Evolutionary conservation across 2,888 invertebrate species (phyloP), one percentile per base, ranked within the genome.

Genomic region (Villa cingulata): DNA sequence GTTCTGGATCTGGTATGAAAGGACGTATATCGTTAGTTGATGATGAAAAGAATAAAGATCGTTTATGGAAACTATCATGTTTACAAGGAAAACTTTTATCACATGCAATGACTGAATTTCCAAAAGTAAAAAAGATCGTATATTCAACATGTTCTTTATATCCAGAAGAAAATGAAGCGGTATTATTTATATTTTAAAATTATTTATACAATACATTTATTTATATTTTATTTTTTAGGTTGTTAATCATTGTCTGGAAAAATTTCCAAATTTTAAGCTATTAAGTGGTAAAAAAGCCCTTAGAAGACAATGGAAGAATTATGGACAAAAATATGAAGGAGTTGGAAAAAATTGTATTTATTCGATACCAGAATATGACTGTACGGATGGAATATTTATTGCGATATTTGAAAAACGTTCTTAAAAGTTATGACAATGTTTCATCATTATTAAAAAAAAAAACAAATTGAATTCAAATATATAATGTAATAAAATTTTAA

Each of bases 81-180:
- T 75, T 92, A 45, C 90, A 95, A 73, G 80, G 81, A 20, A 81
- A 82, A 62, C 78, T 97, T 48, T 71, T 99, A 1, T 78, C 81
- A 48, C 87, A 90, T 64, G 94, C 96, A 0, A 77, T 97, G 64
- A 77, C 76, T 15, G 71, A 75, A 0, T 95, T 94, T 65, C 89
- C 94, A 0, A 77, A 77, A 49, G 89, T 81, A 0, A 84, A 87
- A 61, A 74, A 83, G 48, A 81, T 98, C 16, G 86, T 95, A 4
- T 98, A 98, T 67, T 97, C 96, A 37, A 98, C 98, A 0, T 98
- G 98, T 62, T 98, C 97, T 0, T 60, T 91, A 12, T 77, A 86
- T 63, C 76, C 80, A 0, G 83, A 89, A 68, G 95, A 96, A 72
- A 98, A 98, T 63, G 98, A 98, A 68, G 73, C 81, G 56, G 95